Percentiles rank a stretch among this genome's conserved stretches.
These are phyloP conservation scores for Mesorhabditis spiculigera DNA, from an alignment of 2,888 invertebrate genomes.

Conservation along the genomic window DNA sequence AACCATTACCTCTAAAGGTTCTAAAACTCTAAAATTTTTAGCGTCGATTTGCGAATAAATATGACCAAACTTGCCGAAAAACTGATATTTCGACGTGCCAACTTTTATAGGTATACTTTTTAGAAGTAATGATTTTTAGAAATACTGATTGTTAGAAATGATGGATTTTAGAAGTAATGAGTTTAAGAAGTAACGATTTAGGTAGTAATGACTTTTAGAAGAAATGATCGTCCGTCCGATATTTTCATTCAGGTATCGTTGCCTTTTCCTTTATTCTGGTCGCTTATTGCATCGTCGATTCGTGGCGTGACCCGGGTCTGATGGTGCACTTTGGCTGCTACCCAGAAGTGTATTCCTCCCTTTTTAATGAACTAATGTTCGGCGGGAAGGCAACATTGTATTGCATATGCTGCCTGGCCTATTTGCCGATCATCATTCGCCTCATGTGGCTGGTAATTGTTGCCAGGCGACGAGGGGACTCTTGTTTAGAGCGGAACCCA, in stretches of 20 bases:
- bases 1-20: no score
- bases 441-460: neutral
- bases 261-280: neutral
- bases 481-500: neutral
- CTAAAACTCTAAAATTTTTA: no score
- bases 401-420: neutral
- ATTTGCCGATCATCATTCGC: neutral
- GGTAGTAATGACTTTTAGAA: no score
- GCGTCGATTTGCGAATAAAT: no score
- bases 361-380: neutral
- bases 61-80: no score
- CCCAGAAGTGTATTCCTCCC: neutral
- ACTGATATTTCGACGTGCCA: no score
- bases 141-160: no score
- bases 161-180: neutral
- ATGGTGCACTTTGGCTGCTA: neutral
- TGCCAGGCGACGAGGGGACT: neutral
- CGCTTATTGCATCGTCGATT: neutral
- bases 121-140: no score
- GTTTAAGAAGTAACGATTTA: neutral
- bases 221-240: no score
- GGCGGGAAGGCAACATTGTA: neutral
- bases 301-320: neutral
- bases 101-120: no score
- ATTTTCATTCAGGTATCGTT: neutral